Evolutionary conservation across 2,113 vertebrate species (phyloP).

Genomic region (Strigops habroptila): DNA sequence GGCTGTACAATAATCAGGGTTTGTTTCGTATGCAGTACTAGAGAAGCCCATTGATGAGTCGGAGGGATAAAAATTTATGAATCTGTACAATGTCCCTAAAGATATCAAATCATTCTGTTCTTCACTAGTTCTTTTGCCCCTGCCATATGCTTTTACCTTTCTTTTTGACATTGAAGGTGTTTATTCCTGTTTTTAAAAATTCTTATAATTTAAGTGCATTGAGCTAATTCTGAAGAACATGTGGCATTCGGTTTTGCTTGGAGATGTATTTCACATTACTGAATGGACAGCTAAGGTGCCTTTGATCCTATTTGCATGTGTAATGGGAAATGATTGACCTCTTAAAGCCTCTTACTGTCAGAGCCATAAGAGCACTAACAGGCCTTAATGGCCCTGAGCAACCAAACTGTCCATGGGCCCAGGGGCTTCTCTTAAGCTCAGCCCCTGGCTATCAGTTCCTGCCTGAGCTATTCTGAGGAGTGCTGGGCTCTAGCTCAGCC

Average conservation of each 20-base stretch:
- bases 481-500: background rate
- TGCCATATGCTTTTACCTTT: background rate
- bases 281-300: background rate
- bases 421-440: background rate
- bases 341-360: background rate
- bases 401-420: background rate
- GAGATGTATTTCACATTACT: background rate
- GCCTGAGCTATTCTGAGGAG: background rate
- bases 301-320: background rate
- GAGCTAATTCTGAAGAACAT: background rate
- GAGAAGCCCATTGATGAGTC: background rate
- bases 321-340: background rate
- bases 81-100: background rate
- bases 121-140: background rate
- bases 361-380: background rate
- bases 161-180: background rate
- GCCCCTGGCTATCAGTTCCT: background rate
- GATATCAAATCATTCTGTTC: background rate
- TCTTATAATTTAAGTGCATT: background rate
- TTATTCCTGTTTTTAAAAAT: background rate
- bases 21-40: background rate
- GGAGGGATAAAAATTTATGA: background rate
- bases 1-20: background rate
- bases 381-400: background rate
- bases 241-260: background rate